Conservation (phyloP, 64 coral and sea anemone species). For the Actinia tenebrosa region DNA sequence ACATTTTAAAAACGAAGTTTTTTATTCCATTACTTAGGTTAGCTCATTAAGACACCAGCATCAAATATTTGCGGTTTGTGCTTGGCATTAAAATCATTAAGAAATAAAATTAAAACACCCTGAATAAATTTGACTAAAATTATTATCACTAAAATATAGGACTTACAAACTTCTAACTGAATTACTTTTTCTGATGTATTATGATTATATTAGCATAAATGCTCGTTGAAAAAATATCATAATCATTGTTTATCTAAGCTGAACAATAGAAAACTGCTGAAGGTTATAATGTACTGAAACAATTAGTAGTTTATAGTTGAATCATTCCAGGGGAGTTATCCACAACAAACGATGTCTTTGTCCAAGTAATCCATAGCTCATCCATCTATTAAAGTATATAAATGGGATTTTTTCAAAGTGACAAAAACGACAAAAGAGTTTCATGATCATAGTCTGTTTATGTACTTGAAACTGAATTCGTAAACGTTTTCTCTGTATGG, state of each 20-base stretch:
- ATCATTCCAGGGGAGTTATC: not conserved
- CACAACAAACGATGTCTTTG: not conserved
- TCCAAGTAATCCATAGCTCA: not conserved
- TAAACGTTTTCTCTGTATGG: not conserved
- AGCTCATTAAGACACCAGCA: no score
- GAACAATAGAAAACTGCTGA: slow-evolving; percentile 7
- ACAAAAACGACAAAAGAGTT: not conserved
- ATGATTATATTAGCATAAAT: not conserved
- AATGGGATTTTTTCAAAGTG: not conserved
- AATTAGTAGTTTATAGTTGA: not conserved
- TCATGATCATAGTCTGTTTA: not conserved
- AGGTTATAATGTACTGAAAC: not conserved
- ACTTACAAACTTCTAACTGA: not conserved
- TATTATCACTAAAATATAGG: no score
- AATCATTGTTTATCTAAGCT: not conserved
- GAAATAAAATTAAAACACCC: no score
- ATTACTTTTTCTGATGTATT: not conserved
- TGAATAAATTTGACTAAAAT: no score
- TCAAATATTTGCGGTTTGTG: no score
- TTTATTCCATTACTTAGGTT: no score
- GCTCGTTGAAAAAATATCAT: not conserved
- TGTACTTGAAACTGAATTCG: not conserved
- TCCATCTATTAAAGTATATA: not conserved
- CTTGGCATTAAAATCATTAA: no score
- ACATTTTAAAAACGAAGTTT: no score